phyloP scores from a whole-genome alignment of 2,888 invertebrate genomes.

The Arge pagana region DNA sequence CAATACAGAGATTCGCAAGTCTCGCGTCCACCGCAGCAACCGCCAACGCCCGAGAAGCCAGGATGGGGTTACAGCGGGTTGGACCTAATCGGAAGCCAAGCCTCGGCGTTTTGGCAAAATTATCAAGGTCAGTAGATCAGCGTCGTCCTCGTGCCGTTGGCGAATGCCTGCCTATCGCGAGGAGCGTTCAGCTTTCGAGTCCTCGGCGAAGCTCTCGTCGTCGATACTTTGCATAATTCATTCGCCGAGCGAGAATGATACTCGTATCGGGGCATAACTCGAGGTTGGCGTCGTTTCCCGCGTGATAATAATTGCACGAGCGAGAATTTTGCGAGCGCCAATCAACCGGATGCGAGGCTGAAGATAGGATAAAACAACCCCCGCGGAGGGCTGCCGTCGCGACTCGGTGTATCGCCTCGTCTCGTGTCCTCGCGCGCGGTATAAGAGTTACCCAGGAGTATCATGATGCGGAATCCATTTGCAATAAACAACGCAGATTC shows the following conservation, averaged over 20 bases:
- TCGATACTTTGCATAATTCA: too few species aligned
- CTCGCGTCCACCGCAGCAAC: conserved; percentile 55
- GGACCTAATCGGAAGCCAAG: conserved; percentile 83
- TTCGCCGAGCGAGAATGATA: too few species aligned
- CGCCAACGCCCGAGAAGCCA: conserved; percentile 58
- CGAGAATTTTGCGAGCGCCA: too few species aligned
- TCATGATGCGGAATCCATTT: conserved; percentile 52
- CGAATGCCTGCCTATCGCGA: too few species aligned
- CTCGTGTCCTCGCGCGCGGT: not conserved
- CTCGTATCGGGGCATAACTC: too few species aligned
- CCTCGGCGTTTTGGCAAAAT: conserved; percentile 85
- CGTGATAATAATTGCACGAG: too few species aligned
- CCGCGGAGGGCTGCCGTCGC: not conserved
- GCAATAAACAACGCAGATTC: conserved; percentile 58
- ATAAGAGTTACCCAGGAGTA: conserved; percentile 20
- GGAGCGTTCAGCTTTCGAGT: too few species aligned
- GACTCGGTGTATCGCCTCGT: not conserved
- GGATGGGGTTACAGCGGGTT: conserved; percentile 74
- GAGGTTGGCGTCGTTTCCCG: too few species aligned
- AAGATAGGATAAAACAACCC: too few species aligned
- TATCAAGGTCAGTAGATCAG: conserved; percentile 85
- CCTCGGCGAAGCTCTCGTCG: too few species aligned
- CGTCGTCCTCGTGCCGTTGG: too few species aligned
- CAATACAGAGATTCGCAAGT: conserved; percentile 55
- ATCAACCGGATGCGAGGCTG: too few species aligned